A percentile compares a stretch with the other conserved stretches of the same genome.
phyloP scores from a whole-genome alignment of 2,888 invertebrate genomes.

The Heliothis peltigera region DNA sequence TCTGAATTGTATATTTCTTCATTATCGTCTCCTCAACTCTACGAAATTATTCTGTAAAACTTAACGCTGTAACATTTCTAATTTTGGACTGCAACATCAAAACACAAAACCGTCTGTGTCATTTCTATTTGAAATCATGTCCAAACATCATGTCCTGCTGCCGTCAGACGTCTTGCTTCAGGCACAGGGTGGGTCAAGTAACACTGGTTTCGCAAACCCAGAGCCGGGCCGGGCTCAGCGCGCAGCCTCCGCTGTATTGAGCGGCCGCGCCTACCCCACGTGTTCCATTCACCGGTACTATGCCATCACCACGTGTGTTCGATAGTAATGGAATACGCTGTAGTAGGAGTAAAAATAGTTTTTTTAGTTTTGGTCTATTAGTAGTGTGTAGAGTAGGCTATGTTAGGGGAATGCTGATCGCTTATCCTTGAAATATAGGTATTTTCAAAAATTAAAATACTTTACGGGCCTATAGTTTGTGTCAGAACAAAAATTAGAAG shows the following conservation, averaged over 20 bases:
- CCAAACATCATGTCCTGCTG: neutral
- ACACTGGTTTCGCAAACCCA: constrained; percentile 54
- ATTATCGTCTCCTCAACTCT: too few species aligned
- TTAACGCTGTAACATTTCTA: too few species aligned
- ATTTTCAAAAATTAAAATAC: too few species aligned
- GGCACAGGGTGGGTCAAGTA: constrained; percentile 56
- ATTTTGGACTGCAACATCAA: too few species aligned
- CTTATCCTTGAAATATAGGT: too few species aligned
- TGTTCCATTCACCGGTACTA: constrained; percentile 79
- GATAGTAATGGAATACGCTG: constrained; percentile 63
- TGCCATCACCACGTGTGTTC: constrained; percentile 68
- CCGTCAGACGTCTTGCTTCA: constrained; percentile 22
- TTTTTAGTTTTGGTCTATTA: constrained; percentile 33
- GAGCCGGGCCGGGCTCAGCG: constrained; percentile 75
- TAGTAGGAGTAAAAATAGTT: constrained; percentile 68
- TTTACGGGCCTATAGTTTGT: neutral
- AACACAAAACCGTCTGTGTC: neutral
- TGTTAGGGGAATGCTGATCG: too few species aligned
- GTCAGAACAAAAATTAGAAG: neutral
- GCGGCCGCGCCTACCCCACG: constrained; percentile 82
- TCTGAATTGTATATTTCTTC: too few species aligned
- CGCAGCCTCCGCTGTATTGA: constrained; percentile 85
- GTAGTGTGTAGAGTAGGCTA: neutral
- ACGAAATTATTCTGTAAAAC: too few species aligned
- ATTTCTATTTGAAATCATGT: neutral